Evolutionary conservation across 1,140 invertebrate species (phyloP), one percentile per base, ranked within the genome.

Genomic region (Diorhabda carinulata): DNA sequence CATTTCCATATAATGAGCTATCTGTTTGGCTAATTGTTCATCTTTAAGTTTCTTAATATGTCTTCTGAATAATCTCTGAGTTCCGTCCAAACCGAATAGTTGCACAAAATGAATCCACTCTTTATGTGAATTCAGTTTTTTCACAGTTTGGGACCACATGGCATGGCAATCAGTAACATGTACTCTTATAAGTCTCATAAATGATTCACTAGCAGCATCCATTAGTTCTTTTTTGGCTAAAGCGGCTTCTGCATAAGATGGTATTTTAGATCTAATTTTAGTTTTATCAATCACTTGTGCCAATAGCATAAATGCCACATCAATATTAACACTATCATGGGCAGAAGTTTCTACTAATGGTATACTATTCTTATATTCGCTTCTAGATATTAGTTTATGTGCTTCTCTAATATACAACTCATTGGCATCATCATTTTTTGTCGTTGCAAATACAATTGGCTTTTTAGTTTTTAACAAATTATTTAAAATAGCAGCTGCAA

Each of bases 321-420:
- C 97, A 10, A 98, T 92, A 82, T 99, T 99, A 61, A 99, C 94
- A 81, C 97, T 98, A 78, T 98, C 93, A 78, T 98, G 95, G 5
- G 96, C 91, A 8, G 96, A 98, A 0, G 96, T 97, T 85, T 98
- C 97, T 47, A 99, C 90, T 58, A 98, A 83, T 1, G 92, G 89
- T 74, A 98, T 93, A 71, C 87, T 85, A 68, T 90, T 89, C 80
- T 95, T 96, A 78, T 95, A 97, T 81, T 98, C 96, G 81, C 97
- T 97, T 43, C 95, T 86, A 78, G 90, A 89, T 2, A 96, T 86
- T 58, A 98, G 83, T 78, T 91, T 91, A 77, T 98, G 95, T 0
- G 92, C 94, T 82, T 98, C 96, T 60, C 92, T 88, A 0, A 97
- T 87, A 72, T 92, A 96, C 58, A 90, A 85, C 75, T 96, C 93